Evolutionary conservation across 1,140 invertebrate species (phyloP).

Genomic region (Papilio polyxenes): DNA sequence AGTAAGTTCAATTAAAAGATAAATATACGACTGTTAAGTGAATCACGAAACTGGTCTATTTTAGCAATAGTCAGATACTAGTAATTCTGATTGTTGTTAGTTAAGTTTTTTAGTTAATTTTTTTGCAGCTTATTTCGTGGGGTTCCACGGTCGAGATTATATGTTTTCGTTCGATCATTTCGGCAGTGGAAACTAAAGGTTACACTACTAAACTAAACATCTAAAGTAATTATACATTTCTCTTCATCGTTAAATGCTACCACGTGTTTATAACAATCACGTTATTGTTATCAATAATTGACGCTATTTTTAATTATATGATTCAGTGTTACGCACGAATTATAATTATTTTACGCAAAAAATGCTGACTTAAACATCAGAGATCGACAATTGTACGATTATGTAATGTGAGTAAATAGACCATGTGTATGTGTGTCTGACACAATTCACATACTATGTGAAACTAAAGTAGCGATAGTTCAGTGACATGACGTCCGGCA

Average conservation of each 20-base stretch:
- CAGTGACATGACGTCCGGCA: not conserved
- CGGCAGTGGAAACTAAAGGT: not conserved
- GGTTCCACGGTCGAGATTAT: no score
- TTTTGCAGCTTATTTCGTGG: not conserved
- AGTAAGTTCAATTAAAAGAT: not conserved
- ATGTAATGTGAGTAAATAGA: slow-evolving; percentile 16
- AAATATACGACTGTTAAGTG: not conserved
- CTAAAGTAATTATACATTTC: not conserved
- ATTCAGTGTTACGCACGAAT: slow-evolving; percentile 1
- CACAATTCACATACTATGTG: not conserved
- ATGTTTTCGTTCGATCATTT: no score
- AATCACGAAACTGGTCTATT: not conserved
- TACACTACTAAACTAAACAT: not conserved
- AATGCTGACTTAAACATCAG: not conserved
- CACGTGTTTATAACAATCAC: not conserved
- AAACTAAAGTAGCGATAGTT: not conserved
- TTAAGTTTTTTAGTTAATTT: not conserved
- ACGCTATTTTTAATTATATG: slow-evolving; percentile 8
- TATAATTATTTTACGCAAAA: not conserved
- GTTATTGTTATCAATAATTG: not conserved
- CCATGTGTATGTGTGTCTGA: not conserved
- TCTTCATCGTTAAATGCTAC: not conserved
- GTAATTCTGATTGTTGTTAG: not conserved
- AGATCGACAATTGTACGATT: not conserved
- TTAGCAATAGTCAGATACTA: not conserved